Conservation (phyloP, 2,797 vertebrate genomes). For the Amniataba percoides region DNA sequence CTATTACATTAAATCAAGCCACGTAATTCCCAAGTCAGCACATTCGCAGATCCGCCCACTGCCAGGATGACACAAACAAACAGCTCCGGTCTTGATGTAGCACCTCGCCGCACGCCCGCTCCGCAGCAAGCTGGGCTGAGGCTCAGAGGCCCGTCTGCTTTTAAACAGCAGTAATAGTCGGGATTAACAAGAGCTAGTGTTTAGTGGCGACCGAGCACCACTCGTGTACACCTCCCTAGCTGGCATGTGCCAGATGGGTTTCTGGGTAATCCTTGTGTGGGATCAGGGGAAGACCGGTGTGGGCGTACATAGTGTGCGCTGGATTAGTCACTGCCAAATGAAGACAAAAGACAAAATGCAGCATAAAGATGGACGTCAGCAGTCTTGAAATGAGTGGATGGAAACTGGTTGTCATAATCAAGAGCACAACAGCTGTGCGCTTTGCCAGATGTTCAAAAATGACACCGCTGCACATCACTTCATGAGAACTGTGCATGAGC, state of each 20-base stretch:
- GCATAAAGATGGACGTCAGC: not conserved
- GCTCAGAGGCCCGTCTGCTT: constrained; percentile 44
- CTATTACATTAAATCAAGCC: constrained; percentile 37
- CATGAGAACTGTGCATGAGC: not conserved
- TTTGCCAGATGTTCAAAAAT: constrained; percentile 22
- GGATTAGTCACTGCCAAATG: constrained; percentile 41
- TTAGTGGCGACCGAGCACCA: constrained; percentile 18
- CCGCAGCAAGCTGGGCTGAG: constrained; percentile 36
- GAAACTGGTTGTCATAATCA: not conserved
- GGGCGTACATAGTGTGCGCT: constrained; percentile 16
- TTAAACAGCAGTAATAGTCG: constrained; percentile 31
- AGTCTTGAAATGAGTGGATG: not conserved
- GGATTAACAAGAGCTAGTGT: constrained; percentile 58
- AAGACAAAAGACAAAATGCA: constrained; percentile 12
- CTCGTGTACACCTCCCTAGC: constrained; percentile 26
- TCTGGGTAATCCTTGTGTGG: constrained; percentile 77
- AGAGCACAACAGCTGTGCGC: constrained; percentile 4
- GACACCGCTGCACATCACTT: not conserved
- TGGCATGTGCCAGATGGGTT: constrained; percentile 73
- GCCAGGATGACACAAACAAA: constrained; percentile 48
- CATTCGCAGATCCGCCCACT: constrained; percentile 43
- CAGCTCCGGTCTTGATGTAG: constrained; percentile 48
- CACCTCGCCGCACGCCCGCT: constrained; percentile 39
- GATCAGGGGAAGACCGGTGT: constrained; percentile 54
- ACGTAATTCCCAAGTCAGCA: constrained; percentile 44